These are phyloP conservation scores for Semotilus atromaculatus DNA, from an alignment of 2,797 vertebrate genomes.

Conservation along the genomic window DNA sequence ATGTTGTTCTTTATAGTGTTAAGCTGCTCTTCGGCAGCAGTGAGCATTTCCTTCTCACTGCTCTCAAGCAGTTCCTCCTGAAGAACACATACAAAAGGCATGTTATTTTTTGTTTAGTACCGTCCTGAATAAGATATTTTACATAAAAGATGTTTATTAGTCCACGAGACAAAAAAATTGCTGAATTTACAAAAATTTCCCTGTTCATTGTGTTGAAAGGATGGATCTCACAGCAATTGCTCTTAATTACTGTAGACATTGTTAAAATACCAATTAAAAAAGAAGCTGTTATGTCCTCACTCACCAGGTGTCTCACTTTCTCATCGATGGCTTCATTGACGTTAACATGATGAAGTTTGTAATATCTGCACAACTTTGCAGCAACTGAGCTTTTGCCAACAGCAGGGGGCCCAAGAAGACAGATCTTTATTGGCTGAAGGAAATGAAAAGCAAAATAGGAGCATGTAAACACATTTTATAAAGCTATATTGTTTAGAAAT, in stretches of 20 bases:
- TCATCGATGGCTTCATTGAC: conserved; percentile 80
- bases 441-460: conserved; percentile 32
- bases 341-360: conserved; percentile 85
- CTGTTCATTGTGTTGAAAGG: no score
- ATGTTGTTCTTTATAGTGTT: conserved; percentile 78
- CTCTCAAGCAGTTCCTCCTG: conserved; percentile 63
- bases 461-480: background rate
- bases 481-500: background rate
- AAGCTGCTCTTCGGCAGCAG: conserved; percentile 76
- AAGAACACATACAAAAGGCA: conserved; percentile 11
- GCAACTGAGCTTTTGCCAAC: conserved; percentile 88
- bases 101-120: no score
- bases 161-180: no score
- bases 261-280: background rate
- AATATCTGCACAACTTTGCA: conserved; percentile 81
- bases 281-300: conserved; percentile 55
- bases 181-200: no score
- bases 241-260: background rate
- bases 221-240: background rate
- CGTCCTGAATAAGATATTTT: no score
- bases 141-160: no score
- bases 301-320: conserved; percentile 84
- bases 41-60: conserved; percentile 63
- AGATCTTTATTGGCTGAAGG: conserved; percentile 87
- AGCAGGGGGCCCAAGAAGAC: conserved; percentile 87